Percentiles rank a stretch among this genome's conserved stretches.
These are phyloP conservation scores for Sus cebifrons DNA, from an alignment of 2,797 vertebrate species.

Conservation along the genomic window DNA sequence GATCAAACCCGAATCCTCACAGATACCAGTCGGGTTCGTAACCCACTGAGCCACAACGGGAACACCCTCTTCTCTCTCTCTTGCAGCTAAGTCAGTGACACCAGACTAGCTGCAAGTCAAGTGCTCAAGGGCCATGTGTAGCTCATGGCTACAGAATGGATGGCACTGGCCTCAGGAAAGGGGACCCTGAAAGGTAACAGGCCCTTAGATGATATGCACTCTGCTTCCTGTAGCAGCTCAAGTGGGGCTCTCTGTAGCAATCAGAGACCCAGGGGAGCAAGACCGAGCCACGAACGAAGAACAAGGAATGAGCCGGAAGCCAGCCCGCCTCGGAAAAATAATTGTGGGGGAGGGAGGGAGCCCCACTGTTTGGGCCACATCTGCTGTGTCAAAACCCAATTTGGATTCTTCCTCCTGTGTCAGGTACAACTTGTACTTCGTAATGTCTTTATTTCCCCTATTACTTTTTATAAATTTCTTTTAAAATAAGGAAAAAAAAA, in stretches of 20 bases:
- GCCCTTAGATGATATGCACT: background rate
- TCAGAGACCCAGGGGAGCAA: background rate
- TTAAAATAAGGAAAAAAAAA: constrained; percentile 32
- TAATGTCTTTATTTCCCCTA: constrained; percentile 58
- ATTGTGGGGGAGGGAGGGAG: background rate
- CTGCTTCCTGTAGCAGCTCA: constrained; percentile 24
- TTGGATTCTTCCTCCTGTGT: constrained; percentile 59
- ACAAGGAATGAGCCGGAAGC: background rate
- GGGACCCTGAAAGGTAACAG: background rate
- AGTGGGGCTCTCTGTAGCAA: background rate
- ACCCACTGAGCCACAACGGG: too few species aligned
- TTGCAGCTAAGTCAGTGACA: constrained; percentile 14
- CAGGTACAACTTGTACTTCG: constrained; percentile 65
- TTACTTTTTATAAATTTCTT: constrained; percentile 61
- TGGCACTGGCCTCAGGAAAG: background rate
- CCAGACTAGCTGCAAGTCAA: background rate
- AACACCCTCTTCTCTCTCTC: too few species aligned
- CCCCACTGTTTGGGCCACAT: constrained; percentile 35
- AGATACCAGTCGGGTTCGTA: too few species aligned
- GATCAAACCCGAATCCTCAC: too few species aligned
- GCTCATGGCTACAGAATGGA: background rate
- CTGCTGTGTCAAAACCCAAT: constrained; percentile 64
- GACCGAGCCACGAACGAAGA: background rate
- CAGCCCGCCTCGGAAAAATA: background rate
- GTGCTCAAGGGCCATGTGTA: background rate